A percentile compares a stretch with the other conserved stretches of the same genome.
Evolutionary conservation across 2,113 vertebrate genomes (phyloP).

Genomic region (Heptranchias perlo): DNA sequence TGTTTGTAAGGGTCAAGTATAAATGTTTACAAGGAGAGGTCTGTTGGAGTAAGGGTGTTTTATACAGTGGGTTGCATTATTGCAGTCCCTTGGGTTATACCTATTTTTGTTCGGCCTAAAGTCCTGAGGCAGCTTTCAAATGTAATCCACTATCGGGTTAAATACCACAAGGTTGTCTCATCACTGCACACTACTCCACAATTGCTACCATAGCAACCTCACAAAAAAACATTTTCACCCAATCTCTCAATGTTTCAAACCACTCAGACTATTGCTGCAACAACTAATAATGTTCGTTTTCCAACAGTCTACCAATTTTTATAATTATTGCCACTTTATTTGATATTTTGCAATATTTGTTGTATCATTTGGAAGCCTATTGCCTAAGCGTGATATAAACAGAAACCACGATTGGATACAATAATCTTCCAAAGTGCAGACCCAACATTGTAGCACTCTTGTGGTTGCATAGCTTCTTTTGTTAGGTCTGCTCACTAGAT

Average conservation of each 20-base stretch:
- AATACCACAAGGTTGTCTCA: background rate
- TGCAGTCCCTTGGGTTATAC: background rate
- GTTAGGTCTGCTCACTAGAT: background rate
- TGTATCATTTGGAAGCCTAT: background rate
- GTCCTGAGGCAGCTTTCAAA: background rate
- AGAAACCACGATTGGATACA: background rate
- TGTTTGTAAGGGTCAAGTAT: background rate
- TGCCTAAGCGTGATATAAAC: background rate
- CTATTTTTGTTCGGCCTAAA: background rate
- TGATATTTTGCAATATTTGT: background rate
- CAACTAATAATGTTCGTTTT: background rate
- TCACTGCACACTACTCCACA: background rate
- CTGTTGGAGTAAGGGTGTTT: background rate
- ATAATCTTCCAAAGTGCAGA: background rate
- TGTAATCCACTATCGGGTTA: background rate
- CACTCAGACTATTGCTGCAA: background rate
- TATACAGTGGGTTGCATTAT: background rate
- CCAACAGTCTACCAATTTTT: background rate
- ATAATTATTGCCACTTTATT: background rate
- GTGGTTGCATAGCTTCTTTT: background rate
- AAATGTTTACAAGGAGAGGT: background rate
- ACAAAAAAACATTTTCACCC: background rate
- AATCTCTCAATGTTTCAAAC: background rate
- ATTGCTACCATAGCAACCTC: constrained; percentile 24
- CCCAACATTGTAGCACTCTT: background rate